These are phyloP conservation scores for Chrysina gloriosa DNA, from an alignment of 2,888 invertebrate species.

Conservation along the genomic window DNA sequence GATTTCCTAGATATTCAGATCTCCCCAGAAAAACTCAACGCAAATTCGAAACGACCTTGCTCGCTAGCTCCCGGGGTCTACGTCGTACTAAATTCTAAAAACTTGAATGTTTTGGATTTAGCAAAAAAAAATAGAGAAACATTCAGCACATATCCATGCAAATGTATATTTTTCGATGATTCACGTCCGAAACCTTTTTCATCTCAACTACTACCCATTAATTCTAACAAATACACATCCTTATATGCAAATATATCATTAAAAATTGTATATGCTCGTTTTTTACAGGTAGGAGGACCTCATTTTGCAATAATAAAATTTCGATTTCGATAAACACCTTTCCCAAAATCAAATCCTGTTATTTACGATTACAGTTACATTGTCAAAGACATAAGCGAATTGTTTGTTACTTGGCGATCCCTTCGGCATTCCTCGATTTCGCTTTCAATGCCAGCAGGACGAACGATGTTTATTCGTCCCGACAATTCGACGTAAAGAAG, in stretches of 20 bases:
- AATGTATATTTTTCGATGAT: not conserved
- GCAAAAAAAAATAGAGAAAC: too few relatives aligned
- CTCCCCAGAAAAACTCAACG: too few relatives aligned
- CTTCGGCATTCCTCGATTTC: conserved; percentile 15
- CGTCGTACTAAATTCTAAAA: too few relatives aligned
- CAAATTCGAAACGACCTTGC: too few relatives aligned
- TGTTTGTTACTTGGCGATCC: not conserved
- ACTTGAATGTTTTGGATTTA: too few relatives aligned
- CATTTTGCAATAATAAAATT: too few relatives aligned
- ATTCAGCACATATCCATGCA: too few relatives aligned
- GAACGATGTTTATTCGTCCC: conserved; percentile 6
- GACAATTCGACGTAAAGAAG: not conserved
- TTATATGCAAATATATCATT: not conserved
- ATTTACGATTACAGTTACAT: conserved; percentile 19
- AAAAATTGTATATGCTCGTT: not conserved
- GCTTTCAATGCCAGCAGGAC: conserved; percentile 17
- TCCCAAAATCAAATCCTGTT: too few relatives aligned
- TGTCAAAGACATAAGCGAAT: not conserved
- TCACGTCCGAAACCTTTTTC: not conserved
- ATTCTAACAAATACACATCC: not conserved
- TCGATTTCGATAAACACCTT: too few relatives aligned
- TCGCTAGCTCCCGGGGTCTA: too few relatives aligned
- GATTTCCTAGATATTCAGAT: too few relatives aligned
- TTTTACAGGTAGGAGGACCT: not conserved
- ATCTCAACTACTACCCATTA: not conserved